Base-by-base conservation (phyloP, 2,797 vertebrate species). In the Sphenopsis melanotis region DNA sequence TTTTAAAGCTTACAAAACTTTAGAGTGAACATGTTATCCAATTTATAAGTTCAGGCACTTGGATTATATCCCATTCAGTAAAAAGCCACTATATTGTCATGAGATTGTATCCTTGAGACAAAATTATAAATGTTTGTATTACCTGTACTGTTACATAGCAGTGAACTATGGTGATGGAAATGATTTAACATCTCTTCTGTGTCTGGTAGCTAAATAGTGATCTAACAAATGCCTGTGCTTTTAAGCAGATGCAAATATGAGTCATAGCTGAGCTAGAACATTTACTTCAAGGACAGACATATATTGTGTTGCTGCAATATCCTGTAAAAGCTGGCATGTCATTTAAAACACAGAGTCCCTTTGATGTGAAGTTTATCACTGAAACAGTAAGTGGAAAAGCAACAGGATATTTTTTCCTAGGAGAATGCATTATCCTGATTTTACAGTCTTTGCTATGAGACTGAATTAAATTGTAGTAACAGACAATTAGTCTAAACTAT, bases 271-370 rank as follows among this genome's bases (percentile, higher is more conserved):
- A 82, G 42, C 68, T 71, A 36, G 57, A 92, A 88, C 83, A 66
- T 82, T 82, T 90, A 29, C 76, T 95, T 83, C 90, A 96, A 95
- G 94, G 96, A 66, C 90, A 92, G 74, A 64, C 59, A 52, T 77
- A 74, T 32, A 83, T 80, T 94, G 64, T 78, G 46, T 89, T 95
- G 42, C 37, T 42, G 61, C 66, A 95, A 65, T 83, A 69, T 85
- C 82, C 63, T 89, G 59, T 76, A 91, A 89, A 87, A 92, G 77
- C 68, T 95, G 75, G 53, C 52, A 85, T 8, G 15, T 89, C 55
- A 94, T 94, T 96, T 90, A 76, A 93, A 90, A 78, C 55, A 44
- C 59, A 27, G 32, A 9, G 37, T 70, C 22, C 36, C 59, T 93
- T 91, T 86, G 70, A 70, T 89, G 44, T 7, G 65, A 57, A 83